phyloP scores from a whole-genome alignment of 2,113 vertebrate species.

The Perognathus longimembris region DNA sequence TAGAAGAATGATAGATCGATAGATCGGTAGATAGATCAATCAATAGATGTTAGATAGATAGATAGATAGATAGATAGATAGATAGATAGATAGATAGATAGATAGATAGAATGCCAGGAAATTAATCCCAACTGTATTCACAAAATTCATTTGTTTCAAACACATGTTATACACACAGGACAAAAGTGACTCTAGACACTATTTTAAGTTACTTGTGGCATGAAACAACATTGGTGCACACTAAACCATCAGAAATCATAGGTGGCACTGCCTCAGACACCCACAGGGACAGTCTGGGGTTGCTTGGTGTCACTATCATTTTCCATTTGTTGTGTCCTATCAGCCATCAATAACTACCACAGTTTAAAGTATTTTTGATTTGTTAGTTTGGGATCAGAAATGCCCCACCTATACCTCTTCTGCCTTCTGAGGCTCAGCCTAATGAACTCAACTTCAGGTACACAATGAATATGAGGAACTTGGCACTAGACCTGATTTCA shows the following conservation, averaged over 20 bases:
- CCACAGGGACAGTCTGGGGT: too few relatives aligned
- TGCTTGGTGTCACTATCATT: not conserved
- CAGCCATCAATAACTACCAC: not conserved
- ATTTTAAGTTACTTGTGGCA: not conserved
- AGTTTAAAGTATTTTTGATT: not conserved
- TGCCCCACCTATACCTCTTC: not conserved
- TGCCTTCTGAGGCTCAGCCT: not conserved
- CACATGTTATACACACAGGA: not conserved
- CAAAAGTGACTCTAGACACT: not conserved
- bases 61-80: too few relatives aligned
- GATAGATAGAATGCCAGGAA: too few relatives aligned
- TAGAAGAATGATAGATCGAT: too few relatives aligned
- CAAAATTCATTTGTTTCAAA: not conserved
- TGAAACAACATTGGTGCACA: not conserved
- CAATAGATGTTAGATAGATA: too few relatives aligned
- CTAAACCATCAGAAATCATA: not conserved
- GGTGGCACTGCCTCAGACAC: not conserved
- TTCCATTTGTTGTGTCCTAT: not conserved
- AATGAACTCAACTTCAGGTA: not conserved
- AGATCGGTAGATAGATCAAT: too few relatives aligned
- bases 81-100: too few relatives aligned
- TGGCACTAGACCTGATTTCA: not conserved
- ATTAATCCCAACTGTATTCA: not conserved
- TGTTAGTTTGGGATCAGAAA: not conserved
- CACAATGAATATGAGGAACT: not conserved